Evolutionary conservation across 1,140 invertebrate genomes (phyloP).

Genomic region (Octopus sinensis): DNA sequence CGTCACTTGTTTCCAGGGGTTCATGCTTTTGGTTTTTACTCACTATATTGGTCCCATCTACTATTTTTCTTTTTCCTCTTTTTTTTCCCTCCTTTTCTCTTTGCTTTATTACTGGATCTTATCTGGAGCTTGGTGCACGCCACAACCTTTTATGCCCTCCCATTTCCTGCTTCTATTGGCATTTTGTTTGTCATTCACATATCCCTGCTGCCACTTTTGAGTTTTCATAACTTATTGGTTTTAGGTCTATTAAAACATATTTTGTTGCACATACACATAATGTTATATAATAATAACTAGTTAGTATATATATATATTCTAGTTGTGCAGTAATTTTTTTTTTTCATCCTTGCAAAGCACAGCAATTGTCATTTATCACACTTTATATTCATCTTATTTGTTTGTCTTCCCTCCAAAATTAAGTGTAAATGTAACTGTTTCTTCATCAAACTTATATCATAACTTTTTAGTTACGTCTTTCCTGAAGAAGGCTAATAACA

Average conservation of each 20-base stretch:
- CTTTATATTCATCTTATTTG: too few relatives aligned
- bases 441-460: too few relatives aligned
- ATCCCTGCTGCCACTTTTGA: background rate
- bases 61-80: background rate
- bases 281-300: background rate
- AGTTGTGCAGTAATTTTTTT: background rate
- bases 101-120: slow-evolving; percentile 10
- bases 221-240: background rate
- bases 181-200: slow-evolving; percentile 9
- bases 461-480: too few relatives aligned
- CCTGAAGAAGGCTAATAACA: too few relatives aligned
- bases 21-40: slow-evolving; percentile 3
- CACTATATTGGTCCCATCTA: slow-evolving; percentile 11
- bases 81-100: background rate
- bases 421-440: too few relatives aligned
- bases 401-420: too few relatives aligned
- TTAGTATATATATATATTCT: background rate
- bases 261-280: background rate
- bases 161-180: slow-evolving; percentile 10
- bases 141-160: slow-evolving; percentile 6
- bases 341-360: background rate
- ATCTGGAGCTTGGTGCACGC: slow-evolving; percentile 9
- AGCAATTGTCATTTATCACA: too few relatives aligned
- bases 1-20: slow-evolving; percentile 7
- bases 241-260: background rate